Evolutionary conservation across 2,113 vertebrate genomes (phyloP).

Genomic region (Papio anubis): DNA sequence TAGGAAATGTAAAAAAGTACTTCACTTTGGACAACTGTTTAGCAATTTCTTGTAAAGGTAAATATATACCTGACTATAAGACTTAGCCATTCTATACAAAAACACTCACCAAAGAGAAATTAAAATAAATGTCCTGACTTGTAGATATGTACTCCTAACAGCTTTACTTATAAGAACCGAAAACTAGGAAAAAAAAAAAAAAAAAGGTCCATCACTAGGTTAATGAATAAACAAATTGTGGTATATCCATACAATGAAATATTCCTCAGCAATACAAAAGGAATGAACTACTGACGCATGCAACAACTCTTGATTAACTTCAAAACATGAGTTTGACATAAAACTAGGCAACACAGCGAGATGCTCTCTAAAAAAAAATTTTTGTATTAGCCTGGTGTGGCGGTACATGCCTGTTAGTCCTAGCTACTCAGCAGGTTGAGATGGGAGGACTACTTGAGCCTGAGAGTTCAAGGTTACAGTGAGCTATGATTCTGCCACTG

Average conservation of each 20-base stretch:
- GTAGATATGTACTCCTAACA: background rate
- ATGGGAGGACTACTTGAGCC: too few relatives aligned
- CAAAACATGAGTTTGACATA: background rate
- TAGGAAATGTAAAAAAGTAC: background rate
- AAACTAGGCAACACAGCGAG: too few relatives aligned
- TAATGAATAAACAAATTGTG: background rate
- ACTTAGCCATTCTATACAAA: conserved; percentile 3
- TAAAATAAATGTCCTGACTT: background rate
- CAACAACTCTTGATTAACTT: background rate
- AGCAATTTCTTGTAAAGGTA: background rate
- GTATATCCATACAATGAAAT: background rate
- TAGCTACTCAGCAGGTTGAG: too few relatives aligned
- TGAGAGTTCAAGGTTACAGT: too few relatives aligned
- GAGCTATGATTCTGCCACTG: too few relatives aligned
- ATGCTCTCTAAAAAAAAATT: too few relatives aligned
- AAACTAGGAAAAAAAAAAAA: background rate
- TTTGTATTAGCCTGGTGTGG: too few relatives aligned
- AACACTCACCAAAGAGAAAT: conserved; percentile 34
- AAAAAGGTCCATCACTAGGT: background rate
- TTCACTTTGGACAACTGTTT: background rate
- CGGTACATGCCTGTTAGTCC: too few relatives aligned
- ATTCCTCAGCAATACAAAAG: background rate
- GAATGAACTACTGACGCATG: background rate
- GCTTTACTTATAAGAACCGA: background rate
- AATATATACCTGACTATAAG: background rate